Conservation (phyloP, 2,888 invertebrate genomes). For the Campaea margaritaria region DNA sequence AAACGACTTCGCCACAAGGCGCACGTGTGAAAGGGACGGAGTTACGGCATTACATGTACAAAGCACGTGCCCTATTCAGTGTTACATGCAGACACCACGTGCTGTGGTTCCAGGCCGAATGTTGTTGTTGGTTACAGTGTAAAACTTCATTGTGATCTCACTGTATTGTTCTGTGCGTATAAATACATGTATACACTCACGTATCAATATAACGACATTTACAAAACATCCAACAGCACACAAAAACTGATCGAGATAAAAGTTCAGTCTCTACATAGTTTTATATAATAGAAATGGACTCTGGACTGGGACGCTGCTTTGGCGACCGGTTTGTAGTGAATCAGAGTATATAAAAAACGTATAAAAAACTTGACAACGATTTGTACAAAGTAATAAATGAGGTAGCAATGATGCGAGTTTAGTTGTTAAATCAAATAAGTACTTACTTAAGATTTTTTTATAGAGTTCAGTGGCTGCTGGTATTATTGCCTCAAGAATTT, state of each 20-base stretch:
- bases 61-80: conserved; percentile 54
- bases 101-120: conserved; percentile 33
- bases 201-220: no score
- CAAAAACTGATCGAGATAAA: no score
- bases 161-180: no score
- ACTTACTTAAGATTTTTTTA: no score
- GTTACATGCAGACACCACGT: conserved; percentile 61
- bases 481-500: no score
- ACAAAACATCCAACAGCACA: no score
- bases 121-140: conserved; percentile 4
- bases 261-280: no score
- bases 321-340: conserved; percentile 25
- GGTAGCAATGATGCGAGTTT: not conserved
- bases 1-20: conserved; percentile 36
- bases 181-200: no score
- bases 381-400: not conserved
- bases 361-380: conserved; percentile 4
- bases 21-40: conserved; percentile 51
- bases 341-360: not conserved
- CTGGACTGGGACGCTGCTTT: not conserved
- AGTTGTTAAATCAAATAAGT: no score
- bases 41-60: conserved; percentile 53
- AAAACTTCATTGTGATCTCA: no score
- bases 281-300: no score
- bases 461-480: no score